A percentile compares a stretch with the other conserved stretches of the same genome.
Conservation (phyloP, 2,113 vertebrate genomes). For the Caloenas nicobarica region DNA sequence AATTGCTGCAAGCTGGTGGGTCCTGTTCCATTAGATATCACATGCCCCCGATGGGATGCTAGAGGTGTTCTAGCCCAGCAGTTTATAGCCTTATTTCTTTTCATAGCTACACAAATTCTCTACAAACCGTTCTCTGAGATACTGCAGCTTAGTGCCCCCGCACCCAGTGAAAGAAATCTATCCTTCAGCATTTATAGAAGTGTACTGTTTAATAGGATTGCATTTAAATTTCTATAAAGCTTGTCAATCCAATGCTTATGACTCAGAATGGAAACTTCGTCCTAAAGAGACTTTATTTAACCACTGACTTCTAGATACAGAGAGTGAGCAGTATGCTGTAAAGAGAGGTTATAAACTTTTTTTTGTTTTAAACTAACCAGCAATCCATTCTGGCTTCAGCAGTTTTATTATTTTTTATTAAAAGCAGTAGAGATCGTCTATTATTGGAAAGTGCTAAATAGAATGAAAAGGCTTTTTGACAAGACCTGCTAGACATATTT, state of each 20-base stretch:
- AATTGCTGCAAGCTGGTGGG: neutral
- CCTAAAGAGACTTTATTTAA: slow-evolving; percentile 19
- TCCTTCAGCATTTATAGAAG: neutral
- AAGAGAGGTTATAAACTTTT: neutral
- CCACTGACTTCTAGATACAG: neutral
- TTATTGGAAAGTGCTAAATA: neutral
- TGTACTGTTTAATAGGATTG: neutral
- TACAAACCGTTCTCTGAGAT: neutral
- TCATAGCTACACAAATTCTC: neutral
- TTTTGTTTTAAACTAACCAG: slow-evolving; percentile 11
- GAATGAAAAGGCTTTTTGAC: neutral
- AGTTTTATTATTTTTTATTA: slow-evolving; percentile 1
- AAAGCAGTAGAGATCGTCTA: neutral
- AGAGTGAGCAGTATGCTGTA: neutral
- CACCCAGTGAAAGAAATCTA: neutral
- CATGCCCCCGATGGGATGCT: neutral
- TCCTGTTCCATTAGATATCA: neutral
- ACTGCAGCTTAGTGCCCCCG: neutral
- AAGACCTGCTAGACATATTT: neutral
- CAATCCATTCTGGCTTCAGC: neutral
- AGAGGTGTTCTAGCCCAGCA: neutral
- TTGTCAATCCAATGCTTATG: slow-evolving; percentile 24
- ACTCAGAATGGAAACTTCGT: slow-evolving; percentile 42
- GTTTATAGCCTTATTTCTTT: neutral
- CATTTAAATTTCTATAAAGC: slow-evolving; percentile 29